A percentile compares a stretch with the other conserved stretches of the same genome.
phyloP scores from a whole-genome alignment of 2,888 invertebrate genomes.

The Pediacus dermestoides region DNA sequence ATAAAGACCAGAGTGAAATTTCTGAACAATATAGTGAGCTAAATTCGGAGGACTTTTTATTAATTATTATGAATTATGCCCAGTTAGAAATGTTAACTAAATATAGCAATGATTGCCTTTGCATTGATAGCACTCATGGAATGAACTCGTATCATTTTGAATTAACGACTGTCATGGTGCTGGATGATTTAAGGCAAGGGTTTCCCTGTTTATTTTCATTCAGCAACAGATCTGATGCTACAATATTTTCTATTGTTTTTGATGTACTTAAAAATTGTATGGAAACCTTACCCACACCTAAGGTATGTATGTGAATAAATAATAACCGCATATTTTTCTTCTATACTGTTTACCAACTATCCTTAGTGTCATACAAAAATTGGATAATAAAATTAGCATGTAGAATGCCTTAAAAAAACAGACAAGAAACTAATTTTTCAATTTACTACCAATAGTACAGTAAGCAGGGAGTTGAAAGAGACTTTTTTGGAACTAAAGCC shows the following conservation, averaged over 20 bases:
- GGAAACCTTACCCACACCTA: slow-evolving; percentile 1
- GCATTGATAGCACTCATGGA: slow-evolving; percentile 25
- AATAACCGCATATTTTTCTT: too few species aligned
- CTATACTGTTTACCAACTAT: too few species aligned
- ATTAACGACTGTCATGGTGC: slow-evolving; percentile 21
- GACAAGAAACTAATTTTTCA: too few species aligned
- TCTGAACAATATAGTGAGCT: too few species aligned
- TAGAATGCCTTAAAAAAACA: too few species aligned
- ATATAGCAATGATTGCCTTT: slow-evolving; percentile 24
- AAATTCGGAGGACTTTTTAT: slow-evolving; percentile 28
- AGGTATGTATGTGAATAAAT: too few species aligned
- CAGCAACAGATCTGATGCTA: slow-evolving; percentile 12
- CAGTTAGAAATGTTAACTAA: slow-evolving; percentile 24
- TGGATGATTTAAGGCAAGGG: slow-evolving; percentile 13
- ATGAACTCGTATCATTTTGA: slow-evolving; percentile 23
- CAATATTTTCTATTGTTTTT: slow-evolving; percentile 9
- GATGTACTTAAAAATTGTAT: slow-evolving; percentile 3
- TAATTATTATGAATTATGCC: slow-evolving; percentile 27
- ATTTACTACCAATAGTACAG: too few species aligned
- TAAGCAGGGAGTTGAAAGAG: too few species aligned
- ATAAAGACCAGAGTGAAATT: slow-evolving; percentile 12
- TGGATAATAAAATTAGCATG: too few species aligned
- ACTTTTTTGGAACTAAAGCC: too few species aligned
- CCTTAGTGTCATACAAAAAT: too few species aligned
- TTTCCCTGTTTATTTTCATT: slow-evolving; percentile 15